phyloP scores from a whole-genome alignment of 1,140 invertebrate genomes.

The Drosophila lini region DNA sequence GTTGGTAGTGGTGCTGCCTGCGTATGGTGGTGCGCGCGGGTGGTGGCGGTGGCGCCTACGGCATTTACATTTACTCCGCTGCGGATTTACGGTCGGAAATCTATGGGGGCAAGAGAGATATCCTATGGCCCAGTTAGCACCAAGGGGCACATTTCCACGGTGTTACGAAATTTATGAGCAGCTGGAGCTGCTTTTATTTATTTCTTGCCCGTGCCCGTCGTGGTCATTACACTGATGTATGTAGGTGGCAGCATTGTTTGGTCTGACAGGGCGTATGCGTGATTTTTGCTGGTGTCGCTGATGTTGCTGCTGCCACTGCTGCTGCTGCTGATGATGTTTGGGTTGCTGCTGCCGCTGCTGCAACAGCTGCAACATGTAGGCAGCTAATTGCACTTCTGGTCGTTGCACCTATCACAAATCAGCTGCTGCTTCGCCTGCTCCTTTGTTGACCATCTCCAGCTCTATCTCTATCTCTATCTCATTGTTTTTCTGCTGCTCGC shows the following conservation, averaged over 20 bases:
- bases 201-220: conserved; percentile 60
- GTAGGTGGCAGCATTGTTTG: conserved; percentile 51
- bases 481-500: conserved; percentile 28
- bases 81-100: conserved; percentile 40
- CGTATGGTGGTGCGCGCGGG: conserved; percentile 31
- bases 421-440: conserved; percentile 30
- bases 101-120: conserved; percentile 28
- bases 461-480: conserved; percentile 40
- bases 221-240: conserved; percentile 69
- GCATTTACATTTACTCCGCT: conserved; percentile 44
- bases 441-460: conserved; percentile 33
- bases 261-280: conserved; percentile 75
- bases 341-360: conserved; percentile 23
- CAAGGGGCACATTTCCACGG: conserved; percentile 54
- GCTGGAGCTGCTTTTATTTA: conserved; percentile 71
- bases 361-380: conserved; percentile 49
- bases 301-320: conserved; percentile 7
- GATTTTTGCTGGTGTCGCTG: conserved; percentile 44
- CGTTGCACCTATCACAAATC: conserved; percentile 52
- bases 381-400: conserved; percentile 46
- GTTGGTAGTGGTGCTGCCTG: conserved; percentile 13
- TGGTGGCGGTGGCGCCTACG: conserved; percentile 37
- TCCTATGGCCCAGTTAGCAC: conserved; percentile 46
- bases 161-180: conserved; percentile 62
- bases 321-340: conserved; percentile 7